Evolutionary conservation across 1,140 invertebrate species (phyloP).

Genomic region (Aradophagus sp.): DNA sequence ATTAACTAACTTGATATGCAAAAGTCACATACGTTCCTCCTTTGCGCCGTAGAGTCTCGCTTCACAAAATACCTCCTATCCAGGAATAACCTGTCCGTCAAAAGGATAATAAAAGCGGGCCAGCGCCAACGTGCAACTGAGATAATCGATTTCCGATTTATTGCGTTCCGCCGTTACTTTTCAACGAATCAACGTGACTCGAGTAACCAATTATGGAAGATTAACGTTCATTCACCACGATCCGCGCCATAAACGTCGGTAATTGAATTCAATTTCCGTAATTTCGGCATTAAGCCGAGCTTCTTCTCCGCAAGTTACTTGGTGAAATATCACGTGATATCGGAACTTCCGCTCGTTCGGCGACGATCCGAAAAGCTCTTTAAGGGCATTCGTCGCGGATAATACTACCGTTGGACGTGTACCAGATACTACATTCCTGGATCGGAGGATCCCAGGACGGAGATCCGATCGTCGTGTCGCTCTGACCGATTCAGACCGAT

Average conservation of each 20-base stretch:
- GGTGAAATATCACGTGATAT: constrained; percentile 55
- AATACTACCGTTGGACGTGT: constrained; percentile 44
- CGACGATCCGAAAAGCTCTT: constrained; percentile 50
- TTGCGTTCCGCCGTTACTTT: constrained; percentile 36
- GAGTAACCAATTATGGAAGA: constrained; percentile 60
- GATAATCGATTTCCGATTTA: constrained; percentile 57
- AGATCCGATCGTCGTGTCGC: constrained; percentile 11
- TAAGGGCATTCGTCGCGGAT: constrained; percentile 34
- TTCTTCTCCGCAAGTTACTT: constrained; percentile 52
- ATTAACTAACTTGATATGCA: too few species aligned
- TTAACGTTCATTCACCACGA: constrained; percentile 62
- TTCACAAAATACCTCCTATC: too few species aligned
- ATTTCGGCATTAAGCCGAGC: constrained; percentile 55
- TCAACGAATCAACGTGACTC: constrained; percentile 54
- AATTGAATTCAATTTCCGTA: constrained; percentile 56
- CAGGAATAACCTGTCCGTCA: constrained; percentile 1
- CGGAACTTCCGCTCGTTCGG: constrained; percentile 39
- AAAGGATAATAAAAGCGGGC: constrained; percentile 30
- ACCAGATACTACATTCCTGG: constrained; percentile 43
- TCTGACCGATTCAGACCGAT: constrained; percentile 21
- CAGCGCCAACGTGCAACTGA: constrained; percentile 22
- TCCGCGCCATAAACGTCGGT: constrained; percentile 42
- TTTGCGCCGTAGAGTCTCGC: too few species aligned
- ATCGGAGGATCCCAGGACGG: constrained; percentile 8
- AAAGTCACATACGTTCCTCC: too few species aligned